Percentiles rank a stretch among this genome's conserved stretches.
phyloP scores from a whole-genome alignment of 2,113 vertebrate species.

The Ptilonorhynchus violaceus region DNA sequence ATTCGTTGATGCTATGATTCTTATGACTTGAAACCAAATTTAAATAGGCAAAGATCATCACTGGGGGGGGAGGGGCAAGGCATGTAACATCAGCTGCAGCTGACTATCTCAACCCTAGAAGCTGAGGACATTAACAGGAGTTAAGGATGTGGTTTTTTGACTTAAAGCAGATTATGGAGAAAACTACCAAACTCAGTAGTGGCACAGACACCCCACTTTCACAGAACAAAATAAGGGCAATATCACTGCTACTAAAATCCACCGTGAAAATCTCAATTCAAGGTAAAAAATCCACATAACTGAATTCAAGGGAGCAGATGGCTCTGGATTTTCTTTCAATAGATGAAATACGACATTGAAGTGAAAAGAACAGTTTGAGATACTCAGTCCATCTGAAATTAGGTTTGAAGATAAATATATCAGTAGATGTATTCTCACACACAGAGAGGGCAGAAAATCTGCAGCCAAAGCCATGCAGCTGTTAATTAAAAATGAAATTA shows the following conservation, averaged over 20 bases:
- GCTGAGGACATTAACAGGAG: background rate
- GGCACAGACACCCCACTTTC: background rate
- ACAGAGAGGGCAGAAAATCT: background rate
- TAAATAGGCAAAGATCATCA: background rate
- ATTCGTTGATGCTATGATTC: background rate
- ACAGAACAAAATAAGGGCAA: background rate
- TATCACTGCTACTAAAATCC: background rate
- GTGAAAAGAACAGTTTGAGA: background rate
- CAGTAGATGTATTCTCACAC: background rate
- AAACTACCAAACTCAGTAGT: background rate
- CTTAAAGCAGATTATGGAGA: background rate
- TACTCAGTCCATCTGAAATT: background rate
- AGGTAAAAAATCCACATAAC: background rate
- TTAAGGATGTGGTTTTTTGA: background rate
- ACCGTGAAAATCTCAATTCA: background rate
- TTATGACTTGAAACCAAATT: background rate
- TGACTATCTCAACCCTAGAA: background rate
- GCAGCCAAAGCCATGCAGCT: background rate
- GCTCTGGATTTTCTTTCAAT: background rate
- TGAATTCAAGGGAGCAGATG: background rate
- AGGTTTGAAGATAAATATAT: background rate
- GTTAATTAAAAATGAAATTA: background rate
- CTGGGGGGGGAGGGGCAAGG: too few species aligned
- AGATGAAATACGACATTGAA: background rate
- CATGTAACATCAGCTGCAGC: background rate